Evolutionary conservation across 2,797 vertebrate species (phyloP).

Genomic region (Furcifer pardalis): DNA sequence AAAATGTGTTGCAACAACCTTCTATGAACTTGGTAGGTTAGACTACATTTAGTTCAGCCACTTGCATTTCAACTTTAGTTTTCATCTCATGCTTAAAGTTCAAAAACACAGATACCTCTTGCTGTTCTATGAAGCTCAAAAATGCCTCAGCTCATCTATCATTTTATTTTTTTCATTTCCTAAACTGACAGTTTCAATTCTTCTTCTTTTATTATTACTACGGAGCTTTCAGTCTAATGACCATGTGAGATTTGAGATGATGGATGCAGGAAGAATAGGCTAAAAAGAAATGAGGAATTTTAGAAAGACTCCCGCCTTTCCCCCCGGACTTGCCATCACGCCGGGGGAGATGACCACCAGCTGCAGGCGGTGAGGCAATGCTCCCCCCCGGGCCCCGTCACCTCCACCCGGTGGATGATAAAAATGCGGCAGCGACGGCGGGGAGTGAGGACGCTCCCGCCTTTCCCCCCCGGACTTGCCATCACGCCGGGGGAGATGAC

Average conservation of each 20-base stretch:
- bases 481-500: too few relatives aligned
- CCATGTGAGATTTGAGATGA: neutral
- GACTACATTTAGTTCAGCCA: neutral
- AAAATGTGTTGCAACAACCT: neutral
- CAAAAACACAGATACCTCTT: neutral
- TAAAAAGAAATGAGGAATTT: neutral
- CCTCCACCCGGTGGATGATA: too few relatives aligned
- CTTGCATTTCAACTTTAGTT: neutral
- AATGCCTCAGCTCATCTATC: neutral
- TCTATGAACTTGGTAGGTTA: neutral
- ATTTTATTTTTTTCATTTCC: neutral
- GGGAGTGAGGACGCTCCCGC: too few relatives aligned
- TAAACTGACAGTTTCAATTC: constrained; percentile 29
- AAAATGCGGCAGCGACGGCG: too few relatives aligned
- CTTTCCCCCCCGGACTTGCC: too few relatives aligned
- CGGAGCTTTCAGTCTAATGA: neutral
- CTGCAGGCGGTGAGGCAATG: too few relatives aligned
- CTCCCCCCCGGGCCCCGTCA: too few relatives aligned
- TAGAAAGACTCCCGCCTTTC: too few relatives aligned
- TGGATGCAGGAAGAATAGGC: neutral
- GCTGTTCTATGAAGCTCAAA: neutral
- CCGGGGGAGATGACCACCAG: too few relatives aligned
- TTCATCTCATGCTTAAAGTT: neutral
- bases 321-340: too few relatives aligned
- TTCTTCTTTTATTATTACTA: too few relatives aligned